Base-by-base conservation (phyloP, 1,140 invertebrate genomes). In the Atta colombica region DNA sequence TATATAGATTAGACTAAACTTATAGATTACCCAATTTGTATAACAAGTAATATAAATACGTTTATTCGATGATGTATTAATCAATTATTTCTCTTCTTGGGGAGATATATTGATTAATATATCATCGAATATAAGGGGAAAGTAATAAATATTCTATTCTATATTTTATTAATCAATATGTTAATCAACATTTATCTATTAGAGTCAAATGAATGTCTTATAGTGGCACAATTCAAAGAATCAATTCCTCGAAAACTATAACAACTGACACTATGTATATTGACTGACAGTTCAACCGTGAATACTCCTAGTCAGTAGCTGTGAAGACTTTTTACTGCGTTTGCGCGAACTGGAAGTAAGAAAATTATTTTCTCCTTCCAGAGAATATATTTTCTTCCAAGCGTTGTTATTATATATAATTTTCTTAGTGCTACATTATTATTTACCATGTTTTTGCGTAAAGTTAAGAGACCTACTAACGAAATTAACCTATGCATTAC, bases 361-460 rank as follows among this genome's bases (percentile, higher is more conserved):
- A 39, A n/a, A 31, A 28, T 3, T 28, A 51, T 49, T 25, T 69
- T 72, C 18, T 28, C 45, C 45, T 72, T 31, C 35, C 10, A n/a
- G 16, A 51, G 14, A 71, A 71, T 72, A 72, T 49, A 53, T 72
- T 72, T 53, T 7, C 8, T 72, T 31, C 3, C 16, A 10, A 72
- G 4, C 21, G 28, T 51, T 72, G 8, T 72, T 21, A 72, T 72
- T 72, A 72, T 31, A 16, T 72, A 18, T 72, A 72, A 53, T 51
- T 72, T 72, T 1, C 16, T 71, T 31, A 51, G 16, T 72, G 3
- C 12, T 10, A 45, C 1, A 6, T 49, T 25, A 14, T 49, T 25
- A 49, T 72, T 53, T 51, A 25, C 10, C 16, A 49, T 5, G 0
- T 53, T 72, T 35, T 18, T 8, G 4, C 5, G 16, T 5, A 28